These are phyloP conservation scores for Toxonevra muliebris DNA, from an alignment of 2,888 invertebrate species.

Conservation along the genomic window DNA sequence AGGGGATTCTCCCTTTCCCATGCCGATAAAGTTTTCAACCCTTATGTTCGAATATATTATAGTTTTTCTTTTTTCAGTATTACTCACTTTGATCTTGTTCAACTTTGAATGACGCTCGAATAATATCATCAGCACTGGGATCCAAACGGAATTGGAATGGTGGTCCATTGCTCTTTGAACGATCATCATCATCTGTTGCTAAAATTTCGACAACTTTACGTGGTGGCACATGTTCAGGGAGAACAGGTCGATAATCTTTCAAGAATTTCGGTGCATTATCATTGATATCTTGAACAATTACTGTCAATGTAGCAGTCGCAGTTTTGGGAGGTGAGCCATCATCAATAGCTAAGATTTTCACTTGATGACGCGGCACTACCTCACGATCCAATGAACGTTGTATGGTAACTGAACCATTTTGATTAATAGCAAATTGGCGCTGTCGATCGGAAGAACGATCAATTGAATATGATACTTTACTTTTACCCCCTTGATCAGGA, in stretches of 20 bases:
- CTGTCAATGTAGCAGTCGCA: slow-evolving; percentile 91
- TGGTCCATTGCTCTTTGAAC: slow-evolving; percentile 94
- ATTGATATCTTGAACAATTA: slow-evolving; percentile 94
- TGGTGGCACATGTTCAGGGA: slow-evolving; percentile 92
- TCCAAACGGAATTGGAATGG: slow-evolving; percentile 96
- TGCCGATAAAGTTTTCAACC: no score
- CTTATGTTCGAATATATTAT: no score
- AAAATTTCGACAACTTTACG: slow-evolving; percentile 91
- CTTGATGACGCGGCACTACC: slow-evolving; percentile 94
- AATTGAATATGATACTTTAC: slow-evolving; percentile 90
- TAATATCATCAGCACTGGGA: slow-evolving; percentile 92
- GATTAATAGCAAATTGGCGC: slow-evolving; percentile 92
- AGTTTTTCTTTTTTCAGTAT: neutral
- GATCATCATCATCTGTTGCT: slow-evolving; percentile 93
- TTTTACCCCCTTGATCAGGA: slow-evolving; percentile 94
- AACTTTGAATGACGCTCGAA: slow-evolving; percentile 93
- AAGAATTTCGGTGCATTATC: slow-evolving; percentile 94
- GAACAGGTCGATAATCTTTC: slow-evolving; percentile 89
- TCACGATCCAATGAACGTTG: slow-evolving; percentile 92
- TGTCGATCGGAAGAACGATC: slow-evolving; percentile 92
- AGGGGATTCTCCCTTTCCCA: no score
- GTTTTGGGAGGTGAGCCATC: slow-evolving; percentile 93
- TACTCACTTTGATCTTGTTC: slow-evolving; percentile 93
- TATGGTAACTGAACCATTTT: slow-evolving; percentile 94
- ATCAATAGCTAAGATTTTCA: slow-evolving; percentile 94